Evolutionary conservation across 2,797 vertebrate genomes (phyloP).

Genomic region (Simalia tracyae): DNA sequence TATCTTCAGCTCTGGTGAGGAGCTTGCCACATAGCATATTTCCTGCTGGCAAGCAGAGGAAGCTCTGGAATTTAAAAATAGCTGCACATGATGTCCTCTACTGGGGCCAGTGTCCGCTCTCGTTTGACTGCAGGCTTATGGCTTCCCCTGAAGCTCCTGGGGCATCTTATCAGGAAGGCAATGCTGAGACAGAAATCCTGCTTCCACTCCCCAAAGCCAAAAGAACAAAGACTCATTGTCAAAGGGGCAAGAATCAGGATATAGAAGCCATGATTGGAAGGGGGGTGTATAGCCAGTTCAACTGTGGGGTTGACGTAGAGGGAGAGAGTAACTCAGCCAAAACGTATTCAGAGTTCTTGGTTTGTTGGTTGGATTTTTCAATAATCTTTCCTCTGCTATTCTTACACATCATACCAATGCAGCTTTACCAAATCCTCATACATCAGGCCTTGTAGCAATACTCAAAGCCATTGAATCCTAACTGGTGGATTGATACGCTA

Average conservation of each 20-base stretch:
- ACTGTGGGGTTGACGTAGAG: background rate
- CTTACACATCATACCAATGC: background rate
- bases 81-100: constrained; percentile 9
- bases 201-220: constrained; percentile 35
- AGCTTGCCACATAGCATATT: background rate
- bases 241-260: constrained; percentile 29
- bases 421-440: background rate
- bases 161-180: constrained; percentile 42
- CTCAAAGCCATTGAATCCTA: background rate
- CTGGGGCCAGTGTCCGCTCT: constrained; percentile 25
- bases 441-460: background rate
- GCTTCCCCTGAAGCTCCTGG: constrained; percentile 36
- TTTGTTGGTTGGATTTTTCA: background rate
- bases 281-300: background rate
- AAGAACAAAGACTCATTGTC: constrained; percentile 37
- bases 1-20: constrained; percentile 13
- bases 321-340: background rate
- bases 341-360: background rate
- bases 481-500: background rate
- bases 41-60: constrained; percentile 40
- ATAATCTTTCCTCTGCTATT: background rate
- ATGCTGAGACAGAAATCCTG: constrained; percentile 30
- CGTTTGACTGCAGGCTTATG: constrained; percentile 26
- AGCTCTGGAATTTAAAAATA: constrained; percentile 32
- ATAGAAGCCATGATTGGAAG: constrained; percentile 8